A percentile compares a stretch with the other conserved stretches of the same genome.
phyloP scores from a whole-genome alignment of 2,797 vertebrate genomes.

The Enteromius radiatus region DNA sequence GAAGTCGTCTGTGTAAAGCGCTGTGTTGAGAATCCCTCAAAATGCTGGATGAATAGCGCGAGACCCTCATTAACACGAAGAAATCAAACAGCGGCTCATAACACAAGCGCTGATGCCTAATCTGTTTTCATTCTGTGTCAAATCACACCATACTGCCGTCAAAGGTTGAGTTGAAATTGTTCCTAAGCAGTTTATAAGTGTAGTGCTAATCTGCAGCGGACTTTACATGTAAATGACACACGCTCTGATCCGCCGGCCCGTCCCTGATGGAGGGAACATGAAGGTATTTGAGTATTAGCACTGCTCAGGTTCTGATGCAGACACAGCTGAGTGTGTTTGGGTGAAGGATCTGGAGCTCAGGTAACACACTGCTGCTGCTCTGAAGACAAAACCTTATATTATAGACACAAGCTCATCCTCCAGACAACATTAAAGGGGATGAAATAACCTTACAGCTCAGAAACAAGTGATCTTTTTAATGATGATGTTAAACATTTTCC shows the following conservation, averaged over 20 bases:
- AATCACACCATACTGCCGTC: conserved; percentile 59
- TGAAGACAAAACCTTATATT: background rate
- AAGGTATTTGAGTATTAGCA: conserved; percentile 61
- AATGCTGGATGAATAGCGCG: conserved; percentile 58
- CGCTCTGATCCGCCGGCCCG: conserved; percentile 56
- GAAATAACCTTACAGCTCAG: too few species aligned
- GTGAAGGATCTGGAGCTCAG: conserved; percentile 32
- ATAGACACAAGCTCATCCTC: background rate
- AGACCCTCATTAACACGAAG: conserved; percentile 63
- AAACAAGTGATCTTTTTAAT: too few species aligned
- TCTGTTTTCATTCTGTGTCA: conserved; percentile 55
- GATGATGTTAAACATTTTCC: background rate
- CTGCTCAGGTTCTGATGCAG: conserved; percentile 52
- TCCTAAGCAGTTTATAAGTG: conserved; percentile 66
- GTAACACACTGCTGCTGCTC: background rate
- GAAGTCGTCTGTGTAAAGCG: conserved; percentile 63
- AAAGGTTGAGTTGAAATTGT: conserved; percentile 60
- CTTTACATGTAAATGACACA: conserved; percentile 64
- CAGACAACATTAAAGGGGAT: background rate
- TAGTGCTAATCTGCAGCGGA: conserved; percentile 60
- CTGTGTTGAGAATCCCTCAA: conserved; percentile 63
- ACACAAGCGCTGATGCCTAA: conserved; percentile 38
- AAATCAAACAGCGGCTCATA: conserved; percentile 54
- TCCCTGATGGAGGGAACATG: conserved; percentile 55
- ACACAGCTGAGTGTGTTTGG: conserved; percentile 30